phyloP scores from a whole-genome alignment of 1,140 invertebrate species.

The Aplysia californica region DNA sequence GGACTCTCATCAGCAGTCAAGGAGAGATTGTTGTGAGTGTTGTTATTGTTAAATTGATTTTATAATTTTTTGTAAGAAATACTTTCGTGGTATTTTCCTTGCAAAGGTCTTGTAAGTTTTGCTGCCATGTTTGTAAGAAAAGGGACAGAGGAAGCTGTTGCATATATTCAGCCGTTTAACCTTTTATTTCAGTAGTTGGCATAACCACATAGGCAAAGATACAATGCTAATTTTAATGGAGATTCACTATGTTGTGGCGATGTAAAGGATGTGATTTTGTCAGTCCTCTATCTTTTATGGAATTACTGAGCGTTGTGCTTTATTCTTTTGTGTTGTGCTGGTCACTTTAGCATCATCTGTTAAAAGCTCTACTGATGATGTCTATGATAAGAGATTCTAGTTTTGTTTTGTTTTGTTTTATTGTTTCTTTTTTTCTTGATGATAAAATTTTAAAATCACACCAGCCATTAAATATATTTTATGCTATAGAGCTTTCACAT shows the following conservation, averaged over 20 bases:
- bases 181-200: no score
- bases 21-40: constrained; percentile 18
- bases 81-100: neutral
- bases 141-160: neutral
- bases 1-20: constrained; percentile 17
- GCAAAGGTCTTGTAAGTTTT: neutral
- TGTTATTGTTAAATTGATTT: neutral
- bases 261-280: neutral
- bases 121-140: neutral
- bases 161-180: no score
- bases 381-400: no score
- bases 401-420: neutral
- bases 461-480: neutral
- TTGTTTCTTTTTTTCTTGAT: neutral
- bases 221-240: neutral
- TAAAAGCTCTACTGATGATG: no score
- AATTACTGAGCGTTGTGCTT: no score
- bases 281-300: neutral
- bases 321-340: no score
- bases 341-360: no score
- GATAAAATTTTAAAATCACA: neutral
- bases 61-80: neutral
- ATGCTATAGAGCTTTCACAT: no score
- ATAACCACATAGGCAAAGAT: no score
- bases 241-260: neutral